These are phyloP conservation scores for Calypte anna DNA, from an alignment of 2,113 vertebrate species.

Conservation along the genomic window DNA sequence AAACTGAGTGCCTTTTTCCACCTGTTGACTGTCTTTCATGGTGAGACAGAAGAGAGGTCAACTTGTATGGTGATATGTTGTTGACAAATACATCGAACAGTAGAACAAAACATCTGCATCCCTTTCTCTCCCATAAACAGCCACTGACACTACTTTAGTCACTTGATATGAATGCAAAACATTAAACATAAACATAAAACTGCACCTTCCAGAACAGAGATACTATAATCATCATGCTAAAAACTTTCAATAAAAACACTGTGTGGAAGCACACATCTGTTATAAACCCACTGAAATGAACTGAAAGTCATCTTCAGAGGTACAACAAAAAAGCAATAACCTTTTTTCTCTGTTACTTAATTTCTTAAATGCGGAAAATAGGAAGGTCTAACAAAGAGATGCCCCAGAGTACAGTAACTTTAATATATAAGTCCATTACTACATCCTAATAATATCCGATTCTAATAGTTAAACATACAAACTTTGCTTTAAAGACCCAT, in stretches of 20 bases:
- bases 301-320: neutral
- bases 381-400: neutral
- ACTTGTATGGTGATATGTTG: neutral
- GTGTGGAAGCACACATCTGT: neutral
- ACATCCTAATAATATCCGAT: neutral
- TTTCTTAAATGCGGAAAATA: neutral
- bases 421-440: neutral
- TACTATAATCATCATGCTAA: neutral
- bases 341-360: neutral
- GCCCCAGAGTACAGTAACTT: neutral
- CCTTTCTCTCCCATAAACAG: neutral
- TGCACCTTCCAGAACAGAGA: neutral
- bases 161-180: neutral
- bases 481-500: neutral
- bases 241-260: neutral
- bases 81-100: neutral
- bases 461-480: neutral
- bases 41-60: neutral
- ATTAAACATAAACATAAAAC: neutral
- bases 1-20: neutral
- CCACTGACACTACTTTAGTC: neutral
- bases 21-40: neutral
- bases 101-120: neutral
- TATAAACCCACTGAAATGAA: neutral
- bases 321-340: neutral